Evolutionary conservation across 2,113 vertebrate genomes (phyloP), one percentile per base, ranked within the genome.

Genomic region (Etheostoma spectabile): DNA sequence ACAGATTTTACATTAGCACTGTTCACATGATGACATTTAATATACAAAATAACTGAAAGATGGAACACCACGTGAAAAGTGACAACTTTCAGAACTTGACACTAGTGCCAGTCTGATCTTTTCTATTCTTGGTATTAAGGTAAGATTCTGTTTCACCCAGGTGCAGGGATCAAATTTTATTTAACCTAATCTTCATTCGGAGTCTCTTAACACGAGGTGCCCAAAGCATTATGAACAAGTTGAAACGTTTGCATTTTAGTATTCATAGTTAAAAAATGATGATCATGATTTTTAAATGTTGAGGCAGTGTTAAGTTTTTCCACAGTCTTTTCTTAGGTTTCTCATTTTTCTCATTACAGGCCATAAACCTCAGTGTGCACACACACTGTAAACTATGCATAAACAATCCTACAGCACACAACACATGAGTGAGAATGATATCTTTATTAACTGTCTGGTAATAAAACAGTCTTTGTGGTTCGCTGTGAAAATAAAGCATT

Each of bases 381-480:
- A n/a, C 15, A 21, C 22, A 70, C 5, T 38, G 2, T 24, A 69
- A 51, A 11, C 5, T 15, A 57, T 53, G 30, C n/a, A 68, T 42
- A 19, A 51, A 56, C 7, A 83, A 65, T 77, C 12, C 5, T 45
- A 24, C 14, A 62, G 6, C 46, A 75, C 53, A 65, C 16, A 76
- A 8, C 10, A 69, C 12, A 57, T 5, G 10, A 33, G 27, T 72
- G 3, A 78, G 21, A 83, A 62, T 70, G 12, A 33, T 33, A n/a
- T 14, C 76, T 89, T 92, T 91, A 88, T 74, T 86, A 48, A 76
- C 49, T 56, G 13, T 56, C 18, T 30, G 35, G 16, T 57, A 65
- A 14, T 71, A 24, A 77, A 80, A 73, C 42, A 49, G 27, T 22
- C 10, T 1, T 5, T 27, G 0, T 60, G 13, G 24, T 67, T 24